Evolutionary conservation across 2,888 invertebrate species (phyloP), one percentile per base, ranked within the genome.

Genomic region (Octodonta nipae): DNA sequence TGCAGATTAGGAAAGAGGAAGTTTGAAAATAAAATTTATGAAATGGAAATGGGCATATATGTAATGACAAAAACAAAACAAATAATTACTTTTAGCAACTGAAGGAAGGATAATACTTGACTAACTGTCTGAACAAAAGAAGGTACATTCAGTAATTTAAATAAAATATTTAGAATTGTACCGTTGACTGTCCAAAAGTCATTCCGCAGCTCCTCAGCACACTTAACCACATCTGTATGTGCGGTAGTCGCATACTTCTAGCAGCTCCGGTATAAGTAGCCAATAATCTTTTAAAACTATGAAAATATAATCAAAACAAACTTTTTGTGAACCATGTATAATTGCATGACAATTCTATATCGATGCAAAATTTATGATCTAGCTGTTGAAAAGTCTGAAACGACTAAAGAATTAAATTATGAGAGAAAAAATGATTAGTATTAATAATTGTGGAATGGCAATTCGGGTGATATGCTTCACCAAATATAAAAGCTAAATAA

Each of bases 291-390:
- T 60, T 60, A 58, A 58, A 61, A 60, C 58, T 60, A 56, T 58
- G 54, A 61, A 60, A 60, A 59, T 60, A 56, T 60, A 59, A 59
- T 60, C 60, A 61, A 54, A 60, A 61, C 58, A 60, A 59, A 61
- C 57, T 61, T 48, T 41, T 32, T 33, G 33, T 28, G 51, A 60
- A 59, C 61, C 60, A 59, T 60, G 59, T 59, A 61, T 58, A 59
- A 54, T 51, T 53, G 60, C 56, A 51, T 42, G 45, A 47, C 47
- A 40, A 42, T 44, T 42, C 17, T n/a, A n/a, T n/a, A n/a, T n/a
- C n/a, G n/a, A n/a, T n/a, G n/a, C n/a, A n/a, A n/a, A n/a, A n/a
- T n/a, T n/a, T n/a, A n/a, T n/a, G n/a, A n/a, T n/a, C n/a, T n/a
- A n/a, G n/a, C n/a, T n/a, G n/a, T n/a, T n/a, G n/a, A n/a, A n/a